Base-by-base conservation (phyloP, 2,113 vertebrate genomes). In the Callionymus lyra region DNA sequence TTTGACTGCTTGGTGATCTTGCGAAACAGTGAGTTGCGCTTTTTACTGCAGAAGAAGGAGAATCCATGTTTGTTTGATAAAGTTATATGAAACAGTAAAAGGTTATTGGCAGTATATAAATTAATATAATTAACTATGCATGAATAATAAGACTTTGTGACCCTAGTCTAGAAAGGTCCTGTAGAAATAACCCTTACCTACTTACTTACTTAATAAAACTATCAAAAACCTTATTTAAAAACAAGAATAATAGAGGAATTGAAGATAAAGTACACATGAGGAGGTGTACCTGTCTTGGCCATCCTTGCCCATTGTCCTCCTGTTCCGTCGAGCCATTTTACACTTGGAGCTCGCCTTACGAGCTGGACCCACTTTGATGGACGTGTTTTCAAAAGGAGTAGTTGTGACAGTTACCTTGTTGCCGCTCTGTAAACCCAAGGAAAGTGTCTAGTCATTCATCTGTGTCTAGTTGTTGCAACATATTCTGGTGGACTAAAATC, bases 1-100 rank as follows among this genome's bases (percentile, higher is more conserved):
- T 92, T 94, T 4, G 90, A 90, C 77, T 94, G 92, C 60, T 92
- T 91, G 1, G 91, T 93, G 72, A 92, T 91, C 78, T 93, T 92
- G 32, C 91, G 88, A 63, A 95, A 93, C 39, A 95, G 79, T 10
- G 91, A 92, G 59, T 81, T 93, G 12, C 90, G 89, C 68, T 92
- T 93, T 74, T 91, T 93, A 60, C 84, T 85, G 74, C 43, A 4
- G 15, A 13, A 5, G 13, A 9, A 34, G n/a, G 9, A 35, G 9
- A n/a, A 27, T n/a, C n/a, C n/a, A n/a, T n/a, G n/a, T n/a, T n/a
- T n/a, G n/a, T n/a, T n/a, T n/a, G n/a, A n/a, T n/a, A n/a, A n/a
- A n/a, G n/a, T n/a, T n/a, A n/a, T n/a, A n/a, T n/a, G n/a, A n/a
- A n/a, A n/a, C n/a, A n/a, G n/a, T n/a, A n/a, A n/a, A n/a, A n/a